Evolutionary conservation across 2,113 vertebrate genomes (phyloP).

Genomic region (Heterotis niloticus): DNA sequence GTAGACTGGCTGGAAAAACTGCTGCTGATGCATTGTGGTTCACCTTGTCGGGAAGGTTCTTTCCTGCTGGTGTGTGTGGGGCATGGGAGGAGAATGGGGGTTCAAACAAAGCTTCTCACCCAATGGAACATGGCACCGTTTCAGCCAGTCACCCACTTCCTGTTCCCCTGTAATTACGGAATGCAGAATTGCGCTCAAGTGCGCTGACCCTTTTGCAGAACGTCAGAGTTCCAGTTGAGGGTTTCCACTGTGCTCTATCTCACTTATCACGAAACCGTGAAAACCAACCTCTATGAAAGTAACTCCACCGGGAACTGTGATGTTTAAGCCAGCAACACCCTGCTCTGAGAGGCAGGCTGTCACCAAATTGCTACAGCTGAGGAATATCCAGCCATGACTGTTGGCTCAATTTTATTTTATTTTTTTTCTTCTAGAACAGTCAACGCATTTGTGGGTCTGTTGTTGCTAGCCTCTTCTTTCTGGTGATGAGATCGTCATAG

Average conservation of each 20-base stretch:
- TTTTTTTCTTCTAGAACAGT: no score
- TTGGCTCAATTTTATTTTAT: background rate
- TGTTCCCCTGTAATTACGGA: background rate
- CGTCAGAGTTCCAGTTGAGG: background rate
- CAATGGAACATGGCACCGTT: background rate
- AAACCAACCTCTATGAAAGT: background rate
- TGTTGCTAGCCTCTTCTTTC: background rate
- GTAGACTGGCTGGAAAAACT: background rate
- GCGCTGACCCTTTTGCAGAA: background rate
- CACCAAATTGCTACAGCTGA: background rate
- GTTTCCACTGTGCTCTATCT: background rate
- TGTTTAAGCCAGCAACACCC: background rate
- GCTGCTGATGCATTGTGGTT: conserved; percentile 2
- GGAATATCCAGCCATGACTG: background rate
- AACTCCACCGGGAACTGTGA: background rate
- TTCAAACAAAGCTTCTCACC: background rate
- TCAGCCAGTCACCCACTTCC: background rate
- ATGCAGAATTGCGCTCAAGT: background rate
- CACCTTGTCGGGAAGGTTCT: background rate
- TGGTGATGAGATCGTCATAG: background rate
- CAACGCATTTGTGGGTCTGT: conserved; percentile 9
- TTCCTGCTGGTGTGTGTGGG: background rate
- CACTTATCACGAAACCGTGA: background rate
- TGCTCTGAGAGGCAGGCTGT: background rate
- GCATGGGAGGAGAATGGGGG: background rate